Percentiles rank a stretch among this genome's conserved stretches.
Conservation (phyloP, 37 sponge, comb jelly and placozoan species). For the Chondrilla cf. caribensis region DNA sequence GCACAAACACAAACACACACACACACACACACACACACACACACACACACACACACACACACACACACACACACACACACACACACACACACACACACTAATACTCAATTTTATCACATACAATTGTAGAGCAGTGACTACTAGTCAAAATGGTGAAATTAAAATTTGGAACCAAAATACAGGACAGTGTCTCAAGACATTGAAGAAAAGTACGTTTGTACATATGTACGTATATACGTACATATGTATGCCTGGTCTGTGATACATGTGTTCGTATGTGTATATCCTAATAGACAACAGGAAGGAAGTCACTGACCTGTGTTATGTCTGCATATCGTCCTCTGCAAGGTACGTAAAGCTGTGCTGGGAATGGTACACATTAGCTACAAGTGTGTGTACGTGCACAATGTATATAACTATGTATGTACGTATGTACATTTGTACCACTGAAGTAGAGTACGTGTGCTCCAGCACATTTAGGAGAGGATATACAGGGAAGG, state of each 20-base stretch:
- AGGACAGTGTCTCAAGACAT: slow-evolving; percentile 73
- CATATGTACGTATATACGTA: neutral
- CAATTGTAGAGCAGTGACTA: neutral
- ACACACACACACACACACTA: too few species aligned
- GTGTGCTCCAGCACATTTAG: too few species aligned
- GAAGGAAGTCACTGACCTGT: too few species aligned
- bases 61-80: neutral
- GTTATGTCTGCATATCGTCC: too few species aligned
- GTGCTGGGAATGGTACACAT: neutral
- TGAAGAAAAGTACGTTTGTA: slow-evolving; percentile 70
- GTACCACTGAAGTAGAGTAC: too few species aligned
- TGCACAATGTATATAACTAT: neutral
- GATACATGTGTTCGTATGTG: too few species aligned
- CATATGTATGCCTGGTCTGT: too few species aligned
- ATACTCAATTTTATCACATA: neutral
- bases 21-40: neutral
- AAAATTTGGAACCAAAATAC: slow-evolving; percentile 95
- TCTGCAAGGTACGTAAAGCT: neutral
- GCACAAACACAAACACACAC: neutral
- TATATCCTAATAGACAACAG: too few species aligned
- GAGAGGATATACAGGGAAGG: too few species aligned
- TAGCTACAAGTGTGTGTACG: neutral
- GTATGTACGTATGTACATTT: neutral
- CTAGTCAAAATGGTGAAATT: slow-evolving; percentile 70
- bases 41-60: neutral